phyloP scores from a whole-genome alignment of 1,140 invertebrate species.

The Sarcophaga peregrina region DNA sequence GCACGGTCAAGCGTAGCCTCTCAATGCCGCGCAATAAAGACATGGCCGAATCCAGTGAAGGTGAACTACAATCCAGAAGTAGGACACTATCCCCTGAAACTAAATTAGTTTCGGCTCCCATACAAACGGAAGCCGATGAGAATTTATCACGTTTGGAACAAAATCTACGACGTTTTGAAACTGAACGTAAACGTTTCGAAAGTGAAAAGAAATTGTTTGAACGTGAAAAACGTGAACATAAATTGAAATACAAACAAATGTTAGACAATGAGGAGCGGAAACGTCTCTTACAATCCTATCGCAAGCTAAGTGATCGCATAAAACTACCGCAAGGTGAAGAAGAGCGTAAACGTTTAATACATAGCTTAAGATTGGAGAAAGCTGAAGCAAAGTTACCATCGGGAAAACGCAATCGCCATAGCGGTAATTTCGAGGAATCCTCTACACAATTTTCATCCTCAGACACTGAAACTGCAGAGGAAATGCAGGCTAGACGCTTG shows the following conservation, averaged over 20 bases:
- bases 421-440: constrained; percentile 59
- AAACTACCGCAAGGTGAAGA: constrained; percentile 61
- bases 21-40: constrained; percentile 57
- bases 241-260: constrained; percentile 60
- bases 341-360: constrained; percentile 58
- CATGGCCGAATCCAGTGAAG: constrained; percentile 57
- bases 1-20: constrained; percentile 56
- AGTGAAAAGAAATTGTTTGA: constrained; percentile 62
- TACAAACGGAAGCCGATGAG: constrained; percentile 45
- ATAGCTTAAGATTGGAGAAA: constrained; percentile 58
- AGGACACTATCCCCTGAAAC: constrained; percentile 3
- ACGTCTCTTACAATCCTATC: constrained; percentile 58
- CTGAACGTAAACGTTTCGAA: constrained; percentile 63
- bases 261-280: constrained; percentile 62
- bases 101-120: not conserved
- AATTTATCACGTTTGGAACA: constrained; percentile 56
- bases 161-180: constrained; percentile 63
- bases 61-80: constrained; percentile 36
- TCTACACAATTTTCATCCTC: constrained; percentile 64
- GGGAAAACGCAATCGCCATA: constrained; percentile 49
- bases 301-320: constrained; percentile 63
- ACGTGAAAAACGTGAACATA: constrained; percentile 62
- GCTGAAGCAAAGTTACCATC: constrained; percentile 51
- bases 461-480: constrained; percentile 53
- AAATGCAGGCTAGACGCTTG: not conserved